Evolutionary conservation across 2,113 vertebrate genomes (phyloP).

Genomic region (Lepidothrix coronata): DNA sequence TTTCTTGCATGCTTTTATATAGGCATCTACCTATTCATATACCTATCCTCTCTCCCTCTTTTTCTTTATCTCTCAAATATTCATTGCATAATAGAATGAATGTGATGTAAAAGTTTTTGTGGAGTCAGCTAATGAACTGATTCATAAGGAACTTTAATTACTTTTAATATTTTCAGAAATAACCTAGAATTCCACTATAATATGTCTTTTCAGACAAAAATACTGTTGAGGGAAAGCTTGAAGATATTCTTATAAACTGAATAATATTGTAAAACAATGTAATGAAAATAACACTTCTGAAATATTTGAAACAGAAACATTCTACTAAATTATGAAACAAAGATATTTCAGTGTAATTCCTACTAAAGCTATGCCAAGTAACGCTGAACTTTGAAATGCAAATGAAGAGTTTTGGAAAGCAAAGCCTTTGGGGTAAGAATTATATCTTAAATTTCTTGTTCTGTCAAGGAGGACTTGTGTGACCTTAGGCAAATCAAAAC

Average conservation of each 20-base stretch:
- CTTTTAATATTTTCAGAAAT: background rate
- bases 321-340: background rate
- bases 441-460: background rate
- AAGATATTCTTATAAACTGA: background rate
- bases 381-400: background rate
- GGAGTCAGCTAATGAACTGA: background rate
- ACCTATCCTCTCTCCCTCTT: background rate
- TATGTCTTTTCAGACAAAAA: background rate
- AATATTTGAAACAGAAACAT: background rate
- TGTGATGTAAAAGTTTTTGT: background rate
- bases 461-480: background rate
- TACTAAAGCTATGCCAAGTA: background rate
- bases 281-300: background rate
- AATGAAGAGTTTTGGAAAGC: background rate
- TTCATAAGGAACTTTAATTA: background rate
- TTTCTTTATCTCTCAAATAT: background rate
- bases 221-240: background rate
- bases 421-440: background rate
- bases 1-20: background rate
- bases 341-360: background rate
- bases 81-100: background rate
- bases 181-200: background rate
- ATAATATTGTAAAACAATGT: background rate
- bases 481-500: background rate
- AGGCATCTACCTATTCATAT: background rate